phyloP scores from a whole-genome alignment of 2,888 invertebrate genomes.

The Himalopsyche kuldschensis region DNA sequence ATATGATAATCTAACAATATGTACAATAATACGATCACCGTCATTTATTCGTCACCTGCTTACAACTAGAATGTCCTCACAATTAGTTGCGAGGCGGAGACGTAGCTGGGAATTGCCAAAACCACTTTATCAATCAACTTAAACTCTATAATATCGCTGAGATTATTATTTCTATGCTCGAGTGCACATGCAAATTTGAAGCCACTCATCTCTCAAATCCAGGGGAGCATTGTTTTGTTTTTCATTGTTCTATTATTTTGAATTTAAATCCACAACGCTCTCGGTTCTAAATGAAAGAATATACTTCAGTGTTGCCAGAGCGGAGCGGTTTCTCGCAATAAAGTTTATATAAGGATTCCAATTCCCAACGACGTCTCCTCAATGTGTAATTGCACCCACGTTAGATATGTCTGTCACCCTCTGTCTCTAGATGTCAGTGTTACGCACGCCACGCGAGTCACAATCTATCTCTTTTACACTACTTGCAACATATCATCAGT shows the following conservation, averaged over 20 bases:
- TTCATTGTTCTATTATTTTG: background rate
- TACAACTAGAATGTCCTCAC: background rate
- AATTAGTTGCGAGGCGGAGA: background rate
- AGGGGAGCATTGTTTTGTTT: background rate
- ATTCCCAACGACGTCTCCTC: constrained; percentile 13
- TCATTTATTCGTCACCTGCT: background rate
- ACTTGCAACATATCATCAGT: background rate
- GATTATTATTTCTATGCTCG: background rate
- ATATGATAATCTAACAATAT: background rate
- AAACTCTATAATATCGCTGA: background rate
- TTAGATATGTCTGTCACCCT: constrained; percentile 27
- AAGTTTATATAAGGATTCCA: background rate
- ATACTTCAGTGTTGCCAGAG: background rate
- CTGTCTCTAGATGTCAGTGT: constrained; percentile 14
- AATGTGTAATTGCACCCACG: constrained; percentile 24
- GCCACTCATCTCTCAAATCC: background rate
- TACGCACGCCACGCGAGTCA: background rate
- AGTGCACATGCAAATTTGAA: background rate
- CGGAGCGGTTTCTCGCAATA: background rate
- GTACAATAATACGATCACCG: background rate
- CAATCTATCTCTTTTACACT: background rate
- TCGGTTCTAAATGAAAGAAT: background rate
- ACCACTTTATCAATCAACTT: background rate
- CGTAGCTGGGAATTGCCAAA: background rate
- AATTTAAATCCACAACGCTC: background rate